phyloP scores from a whole-genome alignment of 2,888 invertebrate genomes.

The Caenorhabditis sinica region DNA sequence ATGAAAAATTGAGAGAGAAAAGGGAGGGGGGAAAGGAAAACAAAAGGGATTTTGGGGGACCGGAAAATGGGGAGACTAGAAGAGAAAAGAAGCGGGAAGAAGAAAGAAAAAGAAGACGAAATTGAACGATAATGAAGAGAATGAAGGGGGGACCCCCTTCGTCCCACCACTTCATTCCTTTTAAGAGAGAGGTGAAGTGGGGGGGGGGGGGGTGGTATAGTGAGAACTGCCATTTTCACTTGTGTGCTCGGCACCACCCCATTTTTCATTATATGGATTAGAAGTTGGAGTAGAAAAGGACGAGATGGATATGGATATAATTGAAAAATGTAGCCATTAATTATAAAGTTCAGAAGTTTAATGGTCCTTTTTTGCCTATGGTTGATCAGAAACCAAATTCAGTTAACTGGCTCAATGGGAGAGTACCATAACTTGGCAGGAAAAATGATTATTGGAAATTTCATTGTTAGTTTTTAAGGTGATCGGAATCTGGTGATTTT shows the following conservation, averaged over 20 bases:
- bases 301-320: neutral
- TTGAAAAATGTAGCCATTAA: neutral
- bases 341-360: too few relatives aligned
- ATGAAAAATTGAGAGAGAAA: slow-evolving; percentile 30
- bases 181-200: slow-evolving; percentile 13
- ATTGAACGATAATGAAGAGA: slow-evolving; percentile 63
- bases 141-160: neutral
- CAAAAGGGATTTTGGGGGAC: slow-evolving; percentile 53
- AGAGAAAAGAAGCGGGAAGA: slow-evolving; percentile 29
- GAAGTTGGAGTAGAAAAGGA: too few relatives aligned
- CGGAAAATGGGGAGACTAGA: too few relatives aligned
- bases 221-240: slow-evolving; percentile 28
- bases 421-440: too few relatives aligned
- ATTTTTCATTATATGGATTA: slow-evolving; percentile 14
- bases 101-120: slow-evolving; percentile 37
- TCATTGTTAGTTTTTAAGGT: too few relatives aligned
- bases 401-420: too few relatives aligned
- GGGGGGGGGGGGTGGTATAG: neutral
- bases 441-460: too few relatives aligned
- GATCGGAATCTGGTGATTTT: too few relatives aligned
- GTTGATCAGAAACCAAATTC: too few relatives aligned
- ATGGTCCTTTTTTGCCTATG: too few relatives aligned
- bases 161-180: neutral
- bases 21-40: slow-evolving; percentile 35
- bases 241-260: too few relatives aligned